phyloP scores from a whole-genome alignment of 2,113 vertebrate species.

The Gorsachius goisagi region DNA sequence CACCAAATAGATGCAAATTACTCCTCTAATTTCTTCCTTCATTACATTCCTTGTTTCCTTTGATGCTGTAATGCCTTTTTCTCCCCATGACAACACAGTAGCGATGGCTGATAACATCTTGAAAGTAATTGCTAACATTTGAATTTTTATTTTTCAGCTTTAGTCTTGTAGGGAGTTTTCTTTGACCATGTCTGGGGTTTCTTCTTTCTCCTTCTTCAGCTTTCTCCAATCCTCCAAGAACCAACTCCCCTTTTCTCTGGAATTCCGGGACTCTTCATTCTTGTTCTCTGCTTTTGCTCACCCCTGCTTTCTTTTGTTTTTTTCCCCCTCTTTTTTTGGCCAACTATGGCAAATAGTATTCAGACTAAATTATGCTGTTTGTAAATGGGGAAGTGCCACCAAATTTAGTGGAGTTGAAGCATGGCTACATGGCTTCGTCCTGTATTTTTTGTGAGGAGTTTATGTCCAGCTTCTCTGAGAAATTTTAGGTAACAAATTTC shows the following conservation, averaged over 20 bases:
- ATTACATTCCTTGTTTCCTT: conserved; percentile 39
- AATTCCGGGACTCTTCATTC: neutral
- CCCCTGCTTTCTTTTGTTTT: neutral
- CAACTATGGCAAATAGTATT: neutral
- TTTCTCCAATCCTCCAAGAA: neutral
- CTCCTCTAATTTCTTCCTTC: conserved; percentile 47
- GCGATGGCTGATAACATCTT: neutral
- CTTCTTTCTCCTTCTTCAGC: neutral
- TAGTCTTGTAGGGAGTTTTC: neutral
- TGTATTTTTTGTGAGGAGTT: neutral
- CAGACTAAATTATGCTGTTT: neutral
- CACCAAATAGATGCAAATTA: conserved; percentile 53
- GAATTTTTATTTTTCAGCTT: neutral
- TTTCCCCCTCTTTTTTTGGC: neutral
- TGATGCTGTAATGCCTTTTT: conserved; percentile 22
- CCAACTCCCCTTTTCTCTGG: neutral
- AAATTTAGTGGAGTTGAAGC: neutral
- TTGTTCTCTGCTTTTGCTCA: neutral
- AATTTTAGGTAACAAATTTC: neutral
- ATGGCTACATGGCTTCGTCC: neutral
- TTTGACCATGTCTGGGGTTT: neutral
- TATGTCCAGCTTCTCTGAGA: neutral
- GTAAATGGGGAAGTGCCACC: neutral
- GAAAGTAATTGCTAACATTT: conserved; percentile 16
- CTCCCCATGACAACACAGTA: conserved; percentile 13